Base-by-base conservation (phyloP, 2,888 invertebrate species). In the Mermis nigrescens region DNA sequence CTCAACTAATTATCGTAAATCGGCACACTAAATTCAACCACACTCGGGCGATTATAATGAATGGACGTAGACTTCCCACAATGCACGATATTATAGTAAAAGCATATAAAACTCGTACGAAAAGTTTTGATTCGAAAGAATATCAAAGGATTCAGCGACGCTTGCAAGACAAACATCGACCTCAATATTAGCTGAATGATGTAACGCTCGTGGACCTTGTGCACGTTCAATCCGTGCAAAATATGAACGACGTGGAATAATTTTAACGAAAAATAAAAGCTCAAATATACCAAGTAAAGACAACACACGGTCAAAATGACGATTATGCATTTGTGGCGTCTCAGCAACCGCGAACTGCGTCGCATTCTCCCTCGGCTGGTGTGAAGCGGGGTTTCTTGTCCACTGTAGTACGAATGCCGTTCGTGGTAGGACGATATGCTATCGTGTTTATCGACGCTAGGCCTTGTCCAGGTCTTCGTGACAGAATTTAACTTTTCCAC, bases 141-240 rank as follows among this genome's bases (percentile, higher is more conserved):
- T 26, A 61, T 57, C 55, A 61, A 26, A 12, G 61, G 61, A 60
- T 61, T 61, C 26, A 61, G 46, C 29, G 59, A 22, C n/a, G 61
- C 61, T 51, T 61, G 61, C 22, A 61, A 45, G 1, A 59, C 58
- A 46, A 61, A 61, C 32, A 57, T 26, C 3, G 61, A 57, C 12
- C 59, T 51, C 31, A 61, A 48, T 1, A 28, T n/a, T 24, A 56
- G 60, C 15, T 60, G 46, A n/a, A 57, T 52, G 26, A 48, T 51
- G 31, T 60, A 60, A 15, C 52, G 46, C 19, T 32, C 38, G 26
- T 19, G 4, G 24, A 61, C 31, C 1, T 32, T 31, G 19, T 29
- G 31, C 26, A 12, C 32, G 1, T 53, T 24, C 2, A 60, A 2
- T 15, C 58, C 61, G 26, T 19, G 19, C n/a, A 27, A 12, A 3